Conservation (phyloP, 2,797 vertebrate genomes). For the Thamnophis elegans region DNA sequence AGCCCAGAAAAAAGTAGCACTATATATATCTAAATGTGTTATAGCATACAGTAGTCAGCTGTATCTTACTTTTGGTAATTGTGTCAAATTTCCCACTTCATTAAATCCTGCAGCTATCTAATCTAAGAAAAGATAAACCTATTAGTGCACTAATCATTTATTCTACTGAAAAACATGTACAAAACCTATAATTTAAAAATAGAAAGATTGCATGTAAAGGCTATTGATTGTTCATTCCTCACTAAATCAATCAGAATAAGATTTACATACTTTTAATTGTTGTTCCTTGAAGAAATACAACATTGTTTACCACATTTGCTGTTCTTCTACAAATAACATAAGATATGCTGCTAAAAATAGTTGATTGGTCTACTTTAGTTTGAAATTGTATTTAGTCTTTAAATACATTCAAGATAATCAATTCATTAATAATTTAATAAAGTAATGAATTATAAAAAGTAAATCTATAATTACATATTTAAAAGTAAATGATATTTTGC, state of each 20-base stretch:
- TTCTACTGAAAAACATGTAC: neutral
- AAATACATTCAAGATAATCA: neutral
- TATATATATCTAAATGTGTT: neutral
- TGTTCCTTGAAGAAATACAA: neutral
- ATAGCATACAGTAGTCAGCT: neutral
- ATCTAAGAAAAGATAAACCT: neutral
- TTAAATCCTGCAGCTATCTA: neutral
- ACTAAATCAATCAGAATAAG: neutral
- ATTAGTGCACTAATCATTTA: neutral
- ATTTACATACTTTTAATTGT: neutral
- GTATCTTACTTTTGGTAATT: neutral
- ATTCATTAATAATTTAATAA: conserved; percentile 8
- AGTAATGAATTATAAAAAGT: neutral
- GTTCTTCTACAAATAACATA: neutral
- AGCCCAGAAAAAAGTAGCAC: neutral
- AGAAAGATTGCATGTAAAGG: neutral
- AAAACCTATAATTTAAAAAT: neutral
- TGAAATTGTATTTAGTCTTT: conserved; percentile 1
- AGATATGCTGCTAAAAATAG: neutral
- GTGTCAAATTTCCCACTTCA: neutral
- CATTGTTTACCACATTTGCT: neutral
- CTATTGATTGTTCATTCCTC: neutral
- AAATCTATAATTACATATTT: neutral
- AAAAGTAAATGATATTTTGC: neutral
- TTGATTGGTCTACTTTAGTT: neutral